A percentile compares a stretch with the other conserved stretches of the same genome.
Evolutionary conservation across 2,888 invertebrate genomes (phyloP).

Genomic region (Phragmatobia fuliginosa): DNA sequence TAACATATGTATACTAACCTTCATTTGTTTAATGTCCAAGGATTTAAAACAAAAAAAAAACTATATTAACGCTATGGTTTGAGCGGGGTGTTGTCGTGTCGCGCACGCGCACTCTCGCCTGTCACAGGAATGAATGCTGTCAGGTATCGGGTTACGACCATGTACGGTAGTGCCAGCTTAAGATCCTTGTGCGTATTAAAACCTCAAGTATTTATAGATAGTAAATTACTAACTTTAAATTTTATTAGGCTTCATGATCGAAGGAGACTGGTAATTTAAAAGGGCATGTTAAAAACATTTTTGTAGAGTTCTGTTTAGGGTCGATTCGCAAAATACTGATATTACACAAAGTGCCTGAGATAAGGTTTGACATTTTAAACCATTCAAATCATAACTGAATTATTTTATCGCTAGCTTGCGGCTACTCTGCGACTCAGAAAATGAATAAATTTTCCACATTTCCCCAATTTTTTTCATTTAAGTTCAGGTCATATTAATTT

Average conservation of each 20-base stretch:
- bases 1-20: background rate
- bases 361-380: no score
- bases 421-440: no score
- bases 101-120: conserved; percentile 49
- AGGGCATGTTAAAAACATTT: background rate
- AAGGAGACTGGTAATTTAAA: background rate
- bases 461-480: no score
- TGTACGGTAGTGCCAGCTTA: conserved; percentile 47
- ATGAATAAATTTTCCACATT: no score
- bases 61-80: conserved; percentile 33
- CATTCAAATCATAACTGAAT: no score
- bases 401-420: no score
- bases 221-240: conserved; percentile 22
- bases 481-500: no score
- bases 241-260: background rate
- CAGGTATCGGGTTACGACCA: conserved; percentile 57
- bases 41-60: conserved; percentile 26
- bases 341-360: background rate
- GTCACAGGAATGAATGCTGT: conserved; percentile 52
- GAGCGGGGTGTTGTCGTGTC: conserved; percentile 30
- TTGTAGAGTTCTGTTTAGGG: background rate
- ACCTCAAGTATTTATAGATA: conserved; percentile 28
- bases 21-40: background rate
- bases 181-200: conserved; percentile 10
- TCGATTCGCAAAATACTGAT: background rate